Conservation (phyloP, 2,113 vertebrate genomes). For the Neotoma lepida region DNA sequence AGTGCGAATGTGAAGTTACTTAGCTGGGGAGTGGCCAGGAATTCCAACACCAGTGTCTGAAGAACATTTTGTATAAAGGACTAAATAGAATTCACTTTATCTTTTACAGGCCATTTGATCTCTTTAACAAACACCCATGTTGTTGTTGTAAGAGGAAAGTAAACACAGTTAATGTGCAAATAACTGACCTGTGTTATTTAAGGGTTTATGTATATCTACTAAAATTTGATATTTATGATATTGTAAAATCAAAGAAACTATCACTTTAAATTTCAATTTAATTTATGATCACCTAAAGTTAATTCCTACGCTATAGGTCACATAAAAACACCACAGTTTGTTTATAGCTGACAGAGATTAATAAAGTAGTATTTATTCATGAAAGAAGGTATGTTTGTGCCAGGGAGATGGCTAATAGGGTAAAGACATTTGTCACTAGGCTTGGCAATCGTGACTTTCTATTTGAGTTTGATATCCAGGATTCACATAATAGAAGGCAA, state of each 20-base stretch:
- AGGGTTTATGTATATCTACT: background rate
- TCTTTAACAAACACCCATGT: background rate
- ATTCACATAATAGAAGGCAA: background rate
- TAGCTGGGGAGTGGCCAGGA: no score
- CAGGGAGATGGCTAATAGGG: background rate
- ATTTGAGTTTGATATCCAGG: background rate
- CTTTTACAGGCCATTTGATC: background rate
- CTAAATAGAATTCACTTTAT: background rate
- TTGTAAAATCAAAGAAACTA: background rate
- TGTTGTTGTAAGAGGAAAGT: background rate
- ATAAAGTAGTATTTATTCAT: background rate
- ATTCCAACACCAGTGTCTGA: no score
- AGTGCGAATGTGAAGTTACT: no score
- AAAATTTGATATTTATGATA: background rate
- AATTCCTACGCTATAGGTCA: background rate
- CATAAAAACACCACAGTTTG: background rate
- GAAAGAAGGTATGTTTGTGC: background rate
- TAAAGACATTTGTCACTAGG: background rate
- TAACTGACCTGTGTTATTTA: background rate
- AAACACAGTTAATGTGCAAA: background rate
- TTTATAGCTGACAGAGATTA: background rate
- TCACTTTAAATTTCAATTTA: background rate
- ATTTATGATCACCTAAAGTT: background rate
- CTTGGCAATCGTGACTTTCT: background rate
- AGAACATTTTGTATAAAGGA: background rate